A percentile compares a stretch with the other conserved stretches of the same genome.
phyloP scores from a whole-genome alignment of 2,797 vertebrate genomes.

The Pseudopleuronectes americanus region DNA sequence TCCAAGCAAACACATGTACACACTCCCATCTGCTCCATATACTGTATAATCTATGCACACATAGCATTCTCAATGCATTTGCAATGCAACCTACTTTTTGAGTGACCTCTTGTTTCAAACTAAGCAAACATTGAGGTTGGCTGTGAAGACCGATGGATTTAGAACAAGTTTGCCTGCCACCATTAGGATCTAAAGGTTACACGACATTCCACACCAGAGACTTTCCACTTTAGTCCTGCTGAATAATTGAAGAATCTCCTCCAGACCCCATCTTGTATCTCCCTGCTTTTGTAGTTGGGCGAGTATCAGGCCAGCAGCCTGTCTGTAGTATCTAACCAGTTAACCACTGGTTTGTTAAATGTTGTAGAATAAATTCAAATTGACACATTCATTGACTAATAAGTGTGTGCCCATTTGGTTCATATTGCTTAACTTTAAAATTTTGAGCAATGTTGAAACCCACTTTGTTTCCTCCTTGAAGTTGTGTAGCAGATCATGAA shows the following conservation, averaged over 20 bases:
- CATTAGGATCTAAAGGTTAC: slow-evolving; percentile 5
- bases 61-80: slow-evolving; percentile 19
- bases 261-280: slow-evolving; percentile 42
- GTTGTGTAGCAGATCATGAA: slow-evolving; percentile 2
- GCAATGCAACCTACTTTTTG: background rate
- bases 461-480: slow-evolving; percentile 16
- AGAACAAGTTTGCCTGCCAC: background rate
- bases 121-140: background rate
- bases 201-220: slow-evolving; percentile 14
- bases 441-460: background rate
- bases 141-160: slow-evolving; percentile 12
- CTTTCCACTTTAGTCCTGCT: slow-evolving; percentile 36
- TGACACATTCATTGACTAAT: slow-evolving; percentile 5
- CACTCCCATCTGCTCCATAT: slow-evolving; percentile 6
- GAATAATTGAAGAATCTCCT: slow-evolving; percentile 57
- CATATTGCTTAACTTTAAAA: background rate
- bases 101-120: background rate
- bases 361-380: slow-evolving; percentile 8
- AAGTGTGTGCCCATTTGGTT: background rate
- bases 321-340: slow-evolving; percentile 24
- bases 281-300: slow-evolving; percentile 19
- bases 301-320: slow-evolving; percentile 30
- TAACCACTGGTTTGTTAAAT: slow-evolving; percentile 34
- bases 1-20: slow-evolving; percentile 8
- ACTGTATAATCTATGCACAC: background rate